Percentiles rank a stretch among this genome's conserved stretches.
phyloP scores from a whole-genome alignment of 2,888 invertebrate genomes.

The Ischnura elegans region DNA sequence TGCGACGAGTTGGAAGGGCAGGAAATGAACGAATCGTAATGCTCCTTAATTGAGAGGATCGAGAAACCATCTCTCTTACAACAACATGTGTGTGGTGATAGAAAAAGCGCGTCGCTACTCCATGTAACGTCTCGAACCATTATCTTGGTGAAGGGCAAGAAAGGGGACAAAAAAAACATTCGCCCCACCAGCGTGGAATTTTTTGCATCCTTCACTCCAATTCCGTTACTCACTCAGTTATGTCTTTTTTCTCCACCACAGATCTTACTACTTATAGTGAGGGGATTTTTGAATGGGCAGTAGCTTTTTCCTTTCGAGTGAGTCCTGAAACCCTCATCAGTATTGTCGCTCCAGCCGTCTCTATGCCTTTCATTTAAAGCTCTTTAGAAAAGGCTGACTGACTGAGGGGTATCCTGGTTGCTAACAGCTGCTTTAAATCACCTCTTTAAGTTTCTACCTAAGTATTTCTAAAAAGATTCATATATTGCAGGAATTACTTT shows the following conservation, averaged over 20 bases:
- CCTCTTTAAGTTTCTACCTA: no score
- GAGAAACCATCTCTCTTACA: constrained; percentile 48
- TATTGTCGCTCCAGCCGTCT: neutral
- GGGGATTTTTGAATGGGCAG: neutral
- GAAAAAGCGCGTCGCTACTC: constrained; percentile 13
- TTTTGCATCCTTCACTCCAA: neutral
- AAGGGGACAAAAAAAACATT: neutral
- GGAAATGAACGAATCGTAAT: constrained; percentile 68
- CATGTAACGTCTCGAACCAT: neutral
- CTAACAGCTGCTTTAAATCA: no score
- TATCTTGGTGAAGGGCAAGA: neutral
- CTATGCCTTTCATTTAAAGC: neutral
- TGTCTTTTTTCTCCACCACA: neutral
- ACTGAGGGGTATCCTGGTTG: no score
- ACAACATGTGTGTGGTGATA: constrained; percentile 29
- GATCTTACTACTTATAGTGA: neutral
- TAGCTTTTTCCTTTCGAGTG: neutral
- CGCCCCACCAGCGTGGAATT: neutral
- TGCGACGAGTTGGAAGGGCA: neutral
- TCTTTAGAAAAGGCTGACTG: no score
- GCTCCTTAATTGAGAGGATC: constrained; percentile 62
- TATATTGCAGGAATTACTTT: no score
- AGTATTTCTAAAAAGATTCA: no score
- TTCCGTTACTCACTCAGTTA: neutral
- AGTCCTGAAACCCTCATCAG: neutral